Evolutionary conservation across 53 echinoderm and acorn worm species (phyloP).

Genomic region (Mesocentrotus franciscanus): DNA sequence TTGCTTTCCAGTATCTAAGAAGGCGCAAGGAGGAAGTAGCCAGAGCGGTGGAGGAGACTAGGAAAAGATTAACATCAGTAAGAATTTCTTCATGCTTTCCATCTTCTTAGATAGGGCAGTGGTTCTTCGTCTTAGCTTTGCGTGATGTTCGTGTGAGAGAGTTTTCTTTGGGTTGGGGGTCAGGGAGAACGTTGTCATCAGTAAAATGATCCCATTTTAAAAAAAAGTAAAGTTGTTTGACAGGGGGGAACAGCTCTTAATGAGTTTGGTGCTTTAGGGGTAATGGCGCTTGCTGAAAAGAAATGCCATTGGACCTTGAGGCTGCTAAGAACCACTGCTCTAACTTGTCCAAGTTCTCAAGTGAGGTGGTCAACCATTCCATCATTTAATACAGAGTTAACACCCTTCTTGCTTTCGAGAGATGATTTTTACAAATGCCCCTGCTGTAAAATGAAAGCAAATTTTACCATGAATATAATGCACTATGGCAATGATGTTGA

Average conservation of each 20-base stretch:
- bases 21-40: slow-evolving; percentile 90
- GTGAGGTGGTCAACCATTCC: neutral
- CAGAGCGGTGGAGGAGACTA: slow-evolving; percentile 90
- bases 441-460: neutral
- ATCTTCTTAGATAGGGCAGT: neutral
- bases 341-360: neutral
- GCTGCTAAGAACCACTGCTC: neutral
- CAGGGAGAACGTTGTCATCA: too few species aligned
- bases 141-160: too few species aligned
- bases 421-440: neutral
- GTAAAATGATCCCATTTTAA: too few species aligned
- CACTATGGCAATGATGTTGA: neutral
- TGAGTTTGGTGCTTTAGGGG: neutral
- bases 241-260: neutral
- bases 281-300: neutral
- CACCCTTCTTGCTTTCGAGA: too few species aligned
- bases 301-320: neutral
- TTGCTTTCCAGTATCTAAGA: slow-evolving; percentile 81
- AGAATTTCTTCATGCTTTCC: slow-evolving; percentile 48
- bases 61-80: slow-evolving; percentile 85
- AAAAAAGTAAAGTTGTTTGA: neutral
- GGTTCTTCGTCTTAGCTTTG: neutral
- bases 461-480: neutral
- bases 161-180: too few species aligned
- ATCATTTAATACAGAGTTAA: too few species aligned